Percentiles rank a stretch among this genome's conserved stretches.
Evolutionary conservation across 2,888 invertebrate genomes (phyloP).

Genomic region (Melieria omissa): DNA sequence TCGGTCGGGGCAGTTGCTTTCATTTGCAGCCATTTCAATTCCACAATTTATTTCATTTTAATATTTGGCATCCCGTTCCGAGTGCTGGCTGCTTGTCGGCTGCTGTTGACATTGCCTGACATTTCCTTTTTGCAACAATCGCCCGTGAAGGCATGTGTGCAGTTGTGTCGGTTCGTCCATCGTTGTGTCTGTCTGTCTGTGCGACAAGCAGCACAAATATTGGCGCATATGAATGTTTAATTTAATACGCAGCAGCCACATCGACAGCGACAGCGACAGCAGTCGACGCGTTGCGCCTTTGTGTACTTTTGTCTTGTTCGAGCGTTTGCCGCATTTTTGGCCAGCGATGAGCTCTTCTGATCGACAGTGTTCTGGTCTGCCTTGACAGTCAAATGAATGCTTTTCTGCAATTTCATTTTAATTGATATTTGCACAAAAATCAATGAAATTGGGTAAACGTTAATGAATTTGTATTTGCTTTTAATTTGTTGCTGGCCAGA

Average conservation of each 20-base stretch:
- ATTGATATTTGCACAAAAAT: constrained; percentile 35
- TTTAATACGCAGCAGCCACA: not conserved
- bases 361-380: not conserved
- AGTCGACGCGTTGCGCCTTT: not conserved
- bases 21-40: too few species aligned
- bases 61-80: too few species aligned
- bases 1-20: too few species aligned
- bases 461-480: constrained; percentile 33
- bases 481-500: constrained; percentile 30
- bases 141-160: too few species aligned
- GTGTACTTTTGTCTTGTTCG: too few species aligned
- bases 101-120: too few species aligned
- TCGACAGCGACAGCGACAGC: not conserved
- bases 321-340: too few species aligned
- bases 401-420: constrained; percentile 31
- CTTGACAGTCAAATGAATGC: not conserved
- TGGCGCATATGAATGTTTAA: not conserved
- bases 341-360: not conserved
- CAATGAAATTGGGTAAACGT: constrained; percentile 20
- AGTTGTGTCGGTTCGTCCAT: too few species aligned
- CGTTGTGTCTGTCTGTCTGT: too few species aligned
- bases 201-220: not conserved
- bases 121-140: too few species aligned
- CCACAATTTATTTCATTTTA: too few species aligned
- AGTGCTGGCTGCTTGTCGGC: too few species aligned